Percentiles rank a stretch among this genome's conserved stretches.
phyloP scores from a whole-genome alignment of 2,797 vertebrate genomes.

The Vespertilio murinus region DNA sequence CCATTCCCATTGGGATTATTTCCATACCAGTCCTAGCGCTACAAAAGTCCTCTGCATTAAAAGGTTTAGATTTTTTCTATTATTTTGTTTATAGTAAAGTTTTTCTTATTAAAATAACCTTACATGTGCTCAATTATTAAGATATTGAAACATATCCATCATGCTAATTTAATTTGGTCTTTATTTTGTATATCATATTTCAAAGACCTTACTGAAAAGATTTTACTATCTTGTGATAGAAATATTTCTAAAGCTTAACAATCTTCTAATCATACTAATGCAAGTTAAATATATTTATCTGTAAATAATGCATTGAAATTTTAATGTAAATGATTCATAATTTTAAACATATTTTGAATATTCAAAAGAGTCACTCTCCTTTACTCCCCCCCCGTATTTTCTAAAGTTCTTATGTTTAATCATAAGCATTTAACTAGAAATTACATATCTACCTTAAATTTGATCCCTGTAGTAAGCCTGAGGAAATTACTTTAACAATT shows the following conservation, averaged over 20 bases:
- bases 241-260: constrained; percentile 24
- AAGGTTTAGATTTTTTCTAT: background rate
- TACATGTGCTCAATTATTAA: background rate
- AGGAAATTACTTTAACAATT: background rate
- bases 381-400: background rate
- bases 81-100: background rate
- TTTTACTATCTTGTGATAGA: constrained; percentile 9
- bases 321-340: constrained; percentile 28
- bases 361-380: background rate
- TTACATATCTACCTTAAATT: background rate
- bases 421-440: background rate
- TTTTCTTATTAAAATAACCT: background rate
- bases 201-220: constrained; percentile 12
- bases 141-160: background rate
- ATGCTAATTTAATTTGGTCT: constrained; percentile 5
- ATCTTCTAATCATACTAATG: background rate
- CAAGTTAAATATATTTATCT: constrained; percentile 28
- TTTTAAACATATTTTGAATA: constrained; percentile 34
- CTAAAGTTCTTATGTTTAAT: constrained; percentile 4
- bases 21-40: background rate
- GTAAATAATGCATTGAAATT: background rate
- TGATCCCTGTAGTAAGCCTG: background rate
- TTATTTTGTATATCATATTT: background rate
- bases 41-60: background rate
- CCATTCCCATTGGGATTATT: background rate